Percentiles rank a stretch among this genome's conserved stretches.
Conservation (phyloP, 2,113 vertebrate species). For the Hippocampus mohnikei region DNA sequence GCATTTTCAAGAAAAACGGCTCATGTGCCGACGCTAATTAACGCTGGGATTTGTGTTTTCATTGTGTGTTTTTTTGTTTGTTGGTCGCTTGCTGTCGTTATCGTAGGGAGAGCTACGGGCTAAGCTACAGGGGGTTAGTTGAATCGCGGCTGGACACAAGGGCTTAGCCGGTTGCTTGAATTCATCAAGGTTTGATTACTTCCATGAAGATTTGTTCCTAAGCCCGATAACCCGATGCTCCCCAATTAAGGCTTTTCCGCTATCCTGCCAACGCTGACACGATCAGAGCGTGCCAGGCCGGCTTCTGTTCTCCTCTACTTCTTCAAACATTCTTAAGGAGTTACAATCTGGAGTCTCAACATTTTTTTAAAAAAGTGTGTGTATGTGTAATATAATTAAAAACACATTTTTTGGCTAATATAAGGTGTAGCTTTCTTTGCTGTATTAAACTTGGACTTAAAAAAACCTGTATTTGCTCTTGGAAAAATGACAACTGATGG, state of each 20-base stretch:
- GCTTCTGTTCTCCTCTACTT: conserved; percentile 38
- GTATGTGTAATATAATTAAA: too few relatives aligned
- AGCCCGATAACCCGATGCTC: conserved; percentile 68
- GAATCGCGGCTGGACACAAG: conserved; percentile 55
- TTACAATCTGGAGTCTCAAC: conserved; percentile 46
- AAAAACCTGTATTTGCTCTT: too few relatives aligned
- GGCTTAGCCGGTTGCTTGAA: conserved; percentile 70
- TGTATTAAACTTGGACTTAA: too few relatives aligned
- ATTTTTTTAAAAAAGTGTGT: background rate
- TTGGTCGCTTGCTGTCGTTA: conserved; percentile 30
- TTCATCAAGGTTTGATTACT: conserved; percentile 78
- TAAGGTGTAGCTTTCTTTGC: background rate
- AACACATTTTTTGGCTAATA: background rate
- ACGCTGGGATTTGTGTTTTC: conserved; percentile 59
- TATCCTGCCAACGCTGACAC: conserved; percentile 52
- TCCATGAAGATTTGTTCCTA: conserved; percentile 67
- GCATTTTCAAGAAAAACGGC: conserved; percentile 47
- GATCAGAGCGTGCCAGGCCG: conserved; percentile 51
- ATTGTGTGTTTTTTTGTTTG: conserved; percentile 34
- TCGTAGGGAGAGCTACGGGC: conserved; percentile 54
- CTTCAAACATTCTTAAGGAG: conserved; percentile 52
- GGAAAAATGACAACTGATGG: too few relatives aligned
- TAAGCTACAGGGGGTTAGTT: conserved; percentile 57
- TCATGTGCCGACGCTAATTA: conserved; percentile 62
- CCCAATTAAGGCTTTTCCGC: conserved; percentile 66